Evolutionary conservation across 1,140 invertebrate genomes (phyloP).

Genomic region (Copidosoma floridanum): DNA sequence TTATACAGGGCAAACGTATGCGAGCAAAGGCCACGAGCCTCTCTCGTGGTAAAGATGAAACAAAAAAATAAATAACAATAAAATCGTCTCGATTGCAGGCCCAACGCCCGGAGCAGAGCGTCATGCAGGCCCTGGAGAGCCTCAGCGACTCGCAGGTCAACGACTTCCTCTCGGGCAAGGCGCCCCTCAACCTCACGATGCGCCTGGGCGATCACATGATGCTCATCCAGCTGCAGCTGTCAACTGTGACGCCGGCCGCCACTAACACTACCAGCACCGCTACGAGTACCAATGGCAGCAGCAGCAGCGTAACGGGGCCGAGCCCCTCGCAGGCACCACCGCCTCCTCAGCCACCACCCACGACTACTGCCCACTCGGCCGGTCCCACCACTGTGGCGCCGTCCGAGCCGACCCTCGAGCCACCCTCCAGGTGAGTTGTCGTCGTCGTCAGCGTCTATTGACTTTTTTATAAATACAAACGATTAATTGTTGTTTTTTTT

Average conservation of each 20-base stretch:
- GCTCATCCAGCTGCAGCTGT: conserved; percentile 91
- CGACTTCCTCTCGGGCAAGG: conserved; percentile 91
- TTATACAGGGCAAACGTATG: too few species aligned
- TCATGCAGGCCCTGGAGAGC: conserved; percentile 92
- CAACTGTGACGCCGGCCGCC: conserved; percentile 67
- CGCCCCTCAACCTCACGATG: conserved; percentile 91
- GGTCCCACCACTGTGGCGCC: not conserved
- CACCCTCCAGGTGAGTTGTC: conserved; percentile 28
- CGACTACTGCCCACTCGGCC: not conserved
- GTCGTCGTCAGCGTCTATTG: not conserved
- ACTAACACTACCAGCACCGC: not conserved
- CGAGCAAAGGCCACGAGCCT: too few species aligned
- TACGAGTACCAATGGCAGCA: not conserved
- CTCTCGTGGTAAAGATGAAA: too few species aligned
- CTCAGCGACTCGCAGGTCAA: conserved; percentile 89
- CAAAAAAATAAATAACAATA: too few species aligned
- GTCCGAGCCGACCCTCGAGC: conserved; percentile 30
- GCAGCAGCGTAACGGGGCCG: not conserved
- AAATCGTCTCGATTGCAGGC: not conserved
- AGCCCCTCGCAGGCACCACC: not conserved
- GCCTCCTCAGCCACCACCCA: not conserved
- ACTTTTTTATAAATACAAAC: too few species aligned
- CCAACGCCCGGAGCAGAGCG: conserved; percentile 71
- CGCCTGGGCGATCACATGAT: conserved; percentile 94
- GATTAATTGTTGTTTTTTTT: too few species aligned